Evolutionary conservation across 2,888 invertebrate species (phyloP), one percentile per base, ranked within the genome.

Genomic region (Lymantria monacha): DNA sequence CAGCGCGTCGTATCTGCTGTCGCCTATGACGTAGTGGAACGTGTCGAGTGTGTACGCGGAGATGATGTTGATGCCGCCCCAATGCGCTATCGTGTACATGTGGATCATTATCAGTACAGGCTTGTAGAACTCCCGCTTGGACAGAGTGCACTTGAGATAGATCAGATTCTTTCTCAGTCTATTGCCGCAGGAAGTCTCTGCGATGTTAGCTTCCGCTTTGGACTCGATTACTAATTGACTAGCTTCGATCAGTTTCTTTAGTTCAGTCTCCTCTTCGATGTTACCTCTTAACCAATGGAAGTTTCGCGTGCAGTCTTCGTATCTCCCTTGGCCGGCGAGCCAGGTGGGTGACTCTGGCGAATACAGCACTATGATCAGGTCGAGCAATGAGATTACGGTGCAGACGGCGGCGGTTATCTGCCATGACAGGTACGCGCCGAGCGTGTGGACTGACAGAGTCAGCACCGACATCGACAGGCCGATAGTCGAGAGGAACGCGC

Each of bases 291-390:
- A 85, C 83, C 89, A 93, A 43, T 85, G 79, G 15, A 93, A 92
- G 0, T 92, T 83, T n/a, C 76, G 69, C 53, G 85, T 82, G 0
- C 94, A 93, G 42, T 93, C 88, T 0, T 85, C 83, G 0, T 83
- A 72, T 12, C 85, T 82, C 5, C 90, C 91, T 52, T 92, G 92
- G 14, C 91, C 85, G 0, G 93, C 82, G 14, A 94, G 68, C 93
- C 93, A 95, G 48, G 87, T 85, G 0, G 94, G 94, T 1, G 94
- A 92, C 75, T 95, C 94, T 0, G 93, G 93, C 2, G 79, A 76
- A 46, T 60, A 70, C 14, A 74, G 54, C 0, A 74, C 69, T n/a
- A 79, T 72, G 0, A 77, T 8, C 10, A 93, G 69, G n/a, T 92
- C 83, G 0, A 85, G 56, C 9, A 91, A 63, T 0, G 88, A 83